Conservation (phyloP, 2,113 vertebrate genomes). For the Hyla sarda region DNA sequence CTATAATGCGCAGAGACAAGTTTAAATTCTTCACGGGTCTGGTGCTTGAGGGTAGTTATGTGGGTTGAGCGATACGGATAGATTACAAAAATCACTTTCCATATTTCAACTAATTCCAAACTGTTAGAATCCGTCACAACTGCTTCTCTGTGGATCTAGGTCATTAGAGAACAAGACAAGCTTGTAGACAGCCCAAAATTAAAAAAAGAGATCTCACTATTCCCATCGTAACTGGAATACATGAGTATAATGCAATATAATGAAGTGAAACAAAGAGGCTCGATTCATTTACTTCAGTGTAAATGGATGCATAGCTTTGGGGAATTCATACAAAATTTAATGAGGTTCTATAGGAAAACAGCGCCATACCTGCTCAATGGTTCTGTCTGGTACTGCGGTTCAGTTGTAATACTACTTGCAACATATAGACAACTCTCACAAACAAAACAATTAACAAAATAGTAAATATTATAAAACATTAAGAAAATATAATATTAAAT, state of each 20-base stretch:
- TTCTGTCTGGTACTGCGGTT: background rate
- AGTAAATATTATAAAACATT: too few species aligned
- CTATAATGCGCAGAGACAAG: constrained; percentile 15
- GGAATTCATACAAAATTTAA: background rate
- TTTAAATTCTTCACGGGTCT: constrained; percentile 20
- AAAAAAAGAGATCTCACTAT: background rate
- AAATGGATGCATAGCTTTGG: background rate
- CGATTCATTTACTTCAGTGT: background rate
- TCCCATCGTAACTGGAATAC: background rate
- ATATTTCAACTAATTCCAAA: constrained; percentile 14
- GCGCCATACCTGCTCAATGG: background rate
- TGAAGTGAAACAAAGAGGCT: background rate
- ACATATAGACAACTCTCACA: too few species aligned
- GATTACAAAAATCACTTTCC: constrained; percentile 29
- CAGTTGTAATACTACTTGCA: too few species aligned
- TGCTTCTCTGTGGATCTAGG: background rate
- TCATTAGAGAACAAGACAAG: constrained; percentile 36
- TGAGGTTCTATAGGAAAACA: background rate
- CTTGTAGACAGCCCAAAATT: background rate
- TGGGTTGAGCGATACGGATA: constrained; percentile 29
- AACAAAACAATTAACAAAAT: too few species aligned
- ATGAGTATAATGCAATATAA: background rate
- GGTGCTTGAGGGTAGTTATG: constrained; percentile 8
- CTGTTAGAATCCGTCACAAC: constrained; percentile 1
- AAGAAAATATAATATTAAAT: too few species aligned